Evolutionary conservation across 1,140 invertebrate genomes (phyloP).

Genomic region (Drosophila funebris): DNA sequence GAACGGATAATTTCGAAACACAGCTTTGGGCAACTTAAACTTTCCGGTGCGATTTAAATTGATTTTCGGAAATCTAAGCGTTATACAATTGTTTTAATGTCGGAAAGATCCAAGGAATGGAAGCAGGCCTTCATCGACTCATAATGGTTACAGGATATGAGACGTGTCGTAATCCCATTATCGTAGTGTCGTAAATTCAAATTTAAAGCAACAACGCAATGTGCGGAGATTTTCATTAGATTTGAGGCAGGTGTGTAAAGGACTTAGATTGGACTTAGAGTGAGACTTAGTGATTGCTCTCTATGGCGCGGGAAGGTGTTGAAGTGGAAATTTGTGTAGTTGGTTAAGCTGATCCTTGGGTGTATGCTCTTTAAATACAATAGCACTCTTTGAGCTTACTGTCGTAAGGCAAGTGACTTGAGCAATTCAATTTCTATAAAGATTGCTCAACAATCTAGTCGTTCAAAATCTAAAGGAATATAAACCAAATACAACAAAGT

Average conservation of each 20-base stretch:
- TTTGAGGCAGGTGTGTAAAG: not conserved
- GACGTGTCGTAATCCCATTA: not conserved
- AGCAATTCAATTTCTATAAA: not conserved
- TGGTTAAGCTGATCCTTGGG: not conserved
- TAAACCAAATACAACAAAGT: constrained; percentile 13
- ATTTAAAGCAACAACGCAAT: constrained; percentile 12
- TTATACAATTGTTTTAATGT: no score
- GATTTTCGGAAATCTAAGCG: no score
- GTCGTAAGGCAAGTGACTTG: not conserved
- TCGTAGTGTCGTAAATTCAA: constrained; percentile 14
- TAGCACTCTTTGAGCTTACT: constrained; percentile 10
- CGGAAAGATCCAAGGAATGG: no score
- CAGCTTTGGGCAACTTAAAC: no score
- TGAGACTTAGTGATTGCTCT: not conserved
- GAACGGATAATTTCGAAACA: no score
- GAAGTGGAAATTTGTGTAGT: not conserved
- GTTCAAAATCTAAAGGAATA: constrained; percentile 21
- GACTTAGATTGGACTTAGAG: not conserved
- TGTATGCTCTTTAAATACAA: no score
- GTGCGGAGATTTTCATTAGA: constrained; percentile 1
- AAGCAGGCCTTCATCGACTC: no score
- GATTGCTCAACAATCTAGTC: constrained; percentile 13
- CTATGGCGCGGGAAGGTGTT: not conserved
- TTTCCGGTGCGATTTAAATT: no score
- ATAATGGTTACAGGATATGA: not conserved